phyloP scores from a whole-genome alignment of 2,113 vertebrate genomes.

The Rhadina sibilatrix region DNA sequence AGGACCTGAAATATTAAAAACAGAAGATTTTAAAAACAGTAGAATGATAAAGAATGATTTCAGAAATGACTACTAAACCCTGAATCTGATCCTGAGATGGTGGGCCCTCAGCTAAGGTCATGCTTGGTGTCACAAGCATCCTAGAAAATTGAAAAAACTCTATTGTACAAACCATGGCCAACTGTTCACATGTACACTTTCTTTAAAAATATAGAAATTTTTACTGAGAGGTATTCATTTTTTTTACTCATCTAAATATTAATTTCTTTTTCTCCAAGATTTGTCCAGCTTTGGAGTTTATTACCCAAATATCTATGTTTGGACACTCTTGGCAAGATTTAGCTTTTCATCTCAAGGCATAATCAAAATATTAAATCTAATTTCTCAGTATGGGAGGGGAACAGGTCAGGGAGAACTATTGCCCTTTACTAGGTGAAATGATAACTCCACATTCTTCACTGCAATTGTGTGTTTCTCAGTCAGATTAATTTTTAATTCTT shows the following conservation, averaged over 20 bases:
- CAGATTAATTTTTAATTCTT: constrained; percentile 71
- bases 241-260: background rate
- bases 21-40: too few species aligned
- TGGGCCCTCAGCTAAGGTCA: background rate
- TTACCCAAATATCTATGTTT: background rate
- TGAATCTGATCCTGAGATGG: background rate
- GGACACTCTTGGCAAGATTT: background rate
- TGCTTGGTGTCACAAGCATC: background rate
- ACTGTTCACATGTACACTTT: background rate
- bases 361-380: constrained; percentile 48
- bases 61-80: accelerated
- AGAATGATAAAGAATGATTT: background rate
- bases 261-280: background rate
- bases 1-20: background rate
- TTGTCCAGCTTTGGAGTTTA: background rate
- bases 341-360: background rate
- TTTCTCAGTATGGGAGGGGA: background rate
- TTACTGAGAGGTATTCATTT: background rate
- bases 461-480: background rate
- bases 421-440: constrained; percentile 19
- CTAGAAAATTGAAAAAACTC: background rate
- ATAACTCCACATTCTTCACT: constrained; percentile 43
- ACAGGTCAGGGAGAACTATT: background rate
- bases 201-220: background rate
- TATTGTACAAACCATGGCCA: background rate